Evolutionary conservation across 2,888 invertebrate genomes (phyloP).

Genomic region (Macrophya annulata): DNA sequence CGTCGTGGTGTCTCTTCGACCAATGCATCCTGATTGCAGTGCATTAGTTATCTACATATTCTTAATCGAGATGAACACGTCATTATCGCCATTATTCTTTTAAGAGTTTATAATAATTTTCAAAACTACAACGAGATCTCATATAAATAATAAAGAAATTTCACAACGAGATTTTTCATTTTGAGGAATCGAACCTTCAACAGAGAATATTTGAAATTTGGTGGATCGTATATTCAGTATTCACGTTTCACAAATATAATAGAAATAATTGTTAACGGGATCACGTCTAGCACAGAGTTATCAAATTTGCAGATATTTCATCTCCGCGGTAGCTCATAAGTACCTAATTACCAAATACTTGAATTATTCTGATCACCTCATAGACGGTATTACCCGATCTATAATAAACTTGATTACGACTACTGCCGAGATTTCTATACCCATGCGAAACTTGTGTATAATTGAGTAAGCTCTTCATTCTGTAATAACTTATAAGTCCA

Average conservation of each 20-base stretch:
- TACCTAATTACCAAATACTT: neutral
- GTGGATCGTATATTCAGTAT: too few species aligned
- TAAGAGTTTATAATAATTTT: neutral
- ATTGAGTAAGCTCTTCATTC: neutral
- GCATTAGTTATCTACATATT: conserved; percentile 10
- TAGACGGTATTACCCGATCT: neutral
- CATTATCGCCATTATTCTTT: neutral
- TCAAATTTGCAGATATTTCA: neutral
- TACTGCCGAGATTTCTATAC: neutral
- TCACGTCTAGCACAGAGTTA: neutral
- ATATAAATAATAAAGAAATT: too few species aligned
- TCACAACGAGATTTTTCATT: neutral
- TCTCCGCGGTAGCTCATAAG: neutral
- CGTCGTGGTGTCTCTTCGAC: neutral
- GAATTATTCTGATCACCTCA: neutral
- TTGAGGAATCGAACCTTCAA: neutral
- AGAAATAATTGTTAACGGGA: conserved; percentile 9
- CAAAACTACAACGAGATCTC: too few species aligned
- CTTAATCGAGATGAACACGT: too few species aligned
- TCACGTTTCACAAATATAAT: neutral
- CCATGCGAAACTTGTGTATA: neutral
- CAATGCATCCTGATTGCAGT: neutral
- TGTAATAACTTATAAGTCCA: neutral
- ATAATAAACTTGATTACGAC: neutral
- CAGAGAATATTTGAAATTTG: neutral